Percentiles rank a stretch among this genome's conserved stretches.
Conservation (phyloP, 2,888 invertebrate species). For the Pseudoips prasinana region DNA sequence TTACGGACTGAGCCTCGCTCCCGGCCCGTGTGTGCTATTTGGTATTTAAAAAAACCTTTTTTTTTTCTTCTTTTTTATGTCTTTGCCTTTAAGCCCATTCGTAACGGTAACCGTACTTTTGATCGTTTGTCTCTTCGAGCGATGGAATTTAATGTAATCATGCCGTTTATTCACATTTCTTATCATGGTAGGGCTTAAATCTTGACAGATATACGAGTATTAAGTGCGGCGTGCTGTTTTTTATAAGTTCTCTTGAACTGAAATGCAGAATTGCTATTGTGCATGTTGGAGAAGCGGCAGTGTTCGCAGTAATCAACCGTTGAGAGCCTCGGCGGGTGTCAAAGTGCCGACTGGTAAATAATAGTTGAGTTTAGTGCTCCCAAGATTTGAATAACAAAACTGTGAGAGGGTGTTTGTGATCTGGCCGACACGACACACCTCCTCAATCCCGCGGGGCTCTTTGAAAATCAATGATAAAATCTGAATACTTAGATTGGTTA, state of each 20-base stretch:
- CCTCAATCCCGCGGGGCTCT: slow-evolving; percentile 24
- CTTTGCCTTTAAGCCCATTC: slow-evolving; percentile 71
- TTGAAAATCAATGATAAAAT: slow-evolving; percentile 30
- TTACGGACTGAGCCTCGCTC: slow-evolving; percentile 62
- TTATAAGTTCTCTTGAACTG: slow-evolving; percentile 30
- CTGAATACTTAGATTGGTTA: slow-evolving; percentile 31
- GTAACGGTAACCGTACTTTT: slow-evolving; percentile 76
- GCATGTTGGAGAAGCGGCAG: slow-evolving; percentile 27
- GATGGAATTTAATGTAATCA: slow-evolving; percentile 63
- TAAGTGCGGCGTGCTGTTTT: slow-evolving; percentile 24
- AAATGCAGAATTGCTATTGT: slow-evolving; percentile 26
- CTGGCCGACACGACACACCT: slow-evolving; percentile 38
- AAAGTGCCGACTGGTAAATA: slow-evolving; percentile 38
- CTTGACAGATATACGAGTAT: slow-evolving; percentile 58
- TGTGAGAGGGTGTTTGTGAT: slow-evolving; percentile 36
- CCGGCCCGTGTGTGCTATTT: slow-evolving; percentile 71
- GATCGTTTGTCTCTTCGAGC: slow-evolving; percentile 58
- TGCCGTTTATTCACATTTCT: slow-evolving; percentile 49
- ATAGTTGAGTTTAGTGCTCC: slow-evolving; percentile 36
- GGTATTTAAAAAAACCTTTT: slow-evolving; percentile 58
- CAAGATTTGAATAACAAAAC: slow-evolving; percentile 50
- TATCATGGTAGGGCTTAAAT: slow-evolving; percentile 57
- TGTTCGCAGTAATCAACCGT: slow-evolving; percentile 43
- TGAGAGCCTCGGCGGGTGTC: slow-evolving; percentile 35
- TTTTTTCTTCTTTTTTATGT: slow-evolving; percentile 69